Evolutionary conservation across 2,113 vertebrate genomes (phyloP).

Genomic region (Leptocoma aspasia): DNA sequence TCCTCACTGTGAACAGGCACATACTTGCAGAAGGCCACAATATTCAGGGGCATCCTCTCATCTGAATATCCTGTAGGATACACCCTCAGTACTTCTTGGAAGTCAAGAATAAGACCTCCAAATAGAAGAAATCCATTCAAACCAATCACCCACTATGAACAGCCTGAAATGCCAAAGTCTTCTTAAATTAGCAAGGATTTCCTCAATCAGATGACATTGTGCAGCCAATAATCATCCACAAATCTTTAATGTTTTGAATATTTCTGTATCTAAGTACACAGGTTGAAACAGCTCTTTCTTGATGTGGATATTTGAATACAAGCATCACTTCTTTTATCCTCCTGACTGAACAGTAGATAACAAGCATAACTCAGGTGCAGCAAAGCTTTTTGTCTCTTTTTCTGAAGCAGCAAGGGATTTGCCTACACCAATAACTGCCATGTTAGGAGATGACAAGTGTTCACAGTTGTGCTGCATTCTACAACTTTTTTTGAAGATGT

Average conservation of each 20-base stretch:
- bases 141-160: not conserved
- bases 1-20: not conserved
- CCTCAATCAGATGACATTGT: not conserved
- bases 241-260: not conserved
- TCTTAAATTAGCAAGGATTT: not conserved
- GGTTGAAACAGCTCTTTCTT: not conserved
- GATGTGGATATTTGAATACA: not conserved
- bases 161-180: not conserved
- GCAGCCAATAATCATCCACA: not conserved
- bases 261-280: not conserved
- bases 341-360: not conserved
- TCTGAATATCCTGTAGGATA: not conserved
- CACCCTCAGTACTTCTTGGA: not conserved
- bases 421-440: not conserved
- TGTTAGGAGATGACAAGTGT: not conserved
- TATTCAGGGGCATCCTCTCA: not conserved
- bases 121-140: not conserved
- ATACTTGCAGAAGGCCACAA: not conserved
- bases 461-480: not conserved
- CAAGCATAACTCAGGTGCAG: not conserved
- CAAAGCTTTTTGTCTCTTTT: not conserved
- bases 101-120: not conserved
- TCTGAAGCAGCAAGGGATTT: not conserved
- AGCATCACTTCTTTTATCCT: not conserved
- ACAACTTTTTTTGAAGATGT: not conserved